Base-by-base conservation (phyloP, 2,797 vertebrate genomes). In the Sebastes steindachneri region DNA sequence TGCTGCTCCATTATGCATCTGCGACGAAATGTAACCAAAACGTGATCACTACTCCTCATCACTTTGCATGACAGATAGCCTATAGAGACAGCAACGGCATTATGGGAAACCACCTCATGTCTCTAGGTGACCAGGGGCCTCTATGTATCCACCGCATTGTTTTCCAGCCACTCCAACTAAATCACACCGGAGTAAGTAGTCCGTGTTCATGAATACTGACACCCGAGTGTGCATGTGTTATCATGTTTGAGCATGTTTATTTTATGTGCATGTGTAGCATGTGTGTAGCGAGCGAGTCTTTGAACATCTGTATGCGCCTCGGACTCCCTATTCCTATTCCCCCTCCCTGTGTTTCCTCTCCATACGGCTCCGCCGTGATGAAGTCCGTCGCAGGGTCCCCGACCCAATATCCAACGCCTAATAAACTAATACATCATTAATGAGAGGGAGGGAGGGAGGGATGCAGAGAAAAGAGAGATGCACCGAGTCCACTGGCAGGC, bases 341-440 rank as follows among this genome's bases (percentile, higher is more conserved):
- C 82, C 86, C 88, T 87, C 86, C 29, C 73, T 35, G 76, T 72
- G 88, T 89, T 92, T 92, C 88, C 89, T 86, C 89, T 92, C 88
- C 69, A 85, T 80, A 63, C 83, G 68, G 89, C 89, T 84, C 83
- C 58, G 81, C 85, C 79, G 73, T 90, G 90, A 91, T 93, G 92
- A 91, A 93, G 93, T 94, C 89, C 89, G 86, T 91, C 85, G 88
- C 90, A 90, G 83, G 91, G 93, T 94, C 92, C 92, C 92, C 86
- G 85, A 94, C 92, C 93, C 93, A 94, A 94, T 94, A 94, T 94
- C 93, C 91, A 89, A 87, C 76, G 84, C 88, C 90, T 93, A 93
- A 93, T 92, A 93, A 92, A 93, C 92, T 92, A 94, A 95, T 94
- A 94, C 94, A 94, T 95, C 93, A 94, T 93, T 94, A 95, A 94